Evolutionary conservation across 2,888 invertebrate species (phyloP), one percentile per base, ranked within the genome.

Genomic region (Palloptera scutellata): DNA sequence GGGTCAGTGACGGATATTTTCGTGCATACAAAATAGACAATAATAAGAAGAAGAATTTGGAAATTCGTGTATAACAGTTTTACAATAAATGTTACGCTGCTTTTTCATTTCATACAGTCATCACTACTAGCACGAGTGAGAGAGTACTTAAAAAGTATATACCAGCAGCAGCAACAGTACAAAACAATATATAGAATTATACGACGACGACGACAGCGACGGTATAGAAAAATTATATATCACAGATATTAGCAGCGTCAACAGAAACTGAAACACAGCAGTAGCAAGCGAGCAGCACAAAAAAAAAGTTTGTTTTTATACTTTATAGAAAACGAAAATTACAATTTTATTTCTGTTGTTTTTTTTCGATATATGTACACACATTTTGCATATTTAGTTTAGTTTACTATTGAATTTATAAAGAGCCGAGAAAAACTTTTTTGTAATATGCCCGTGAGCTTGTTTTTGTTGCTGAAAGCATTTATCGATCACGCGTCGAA

Each of bases 401-500:
- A 30, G 30, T 30, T 30, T 30, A 30, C 30, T 30, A 30, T 30
- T 30, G 30, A 30, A 30, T 30, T 30, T 30, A 30, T 30, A 30
- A 30, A 30, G 30, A 30, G 6, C 30, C 30, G 30, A 30, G 30
- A 30, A 30, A 57, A 57, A 20, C 48, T 58, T 61, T 51, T 61
- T 61, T 61, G 61, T 61, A 61, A 61, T 51, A 55, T 61, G 54
- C 53, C 43, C 61, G 55, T 57, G 41, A 43, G 57, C 9, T 61
- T 61, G 60, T 62, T 63, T 53, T 62, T 59, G 52, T 52, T 30
- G 30, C 30, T 59, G 61, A 61, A 68, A 64, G 64, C 55, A 68
- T 68, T 68, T 68, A 68, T 68, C 61, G 68, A 68, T 68, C 68
- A 68, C 61, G 51, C 64, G 64, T 68, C 64, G 58, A 61, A 64